Evolutionary conservation across 2,888 invertebrate species (phyloP), one percentile per base, ranked within the genome.

Genomic region (Drosophila robusta): DNA sequence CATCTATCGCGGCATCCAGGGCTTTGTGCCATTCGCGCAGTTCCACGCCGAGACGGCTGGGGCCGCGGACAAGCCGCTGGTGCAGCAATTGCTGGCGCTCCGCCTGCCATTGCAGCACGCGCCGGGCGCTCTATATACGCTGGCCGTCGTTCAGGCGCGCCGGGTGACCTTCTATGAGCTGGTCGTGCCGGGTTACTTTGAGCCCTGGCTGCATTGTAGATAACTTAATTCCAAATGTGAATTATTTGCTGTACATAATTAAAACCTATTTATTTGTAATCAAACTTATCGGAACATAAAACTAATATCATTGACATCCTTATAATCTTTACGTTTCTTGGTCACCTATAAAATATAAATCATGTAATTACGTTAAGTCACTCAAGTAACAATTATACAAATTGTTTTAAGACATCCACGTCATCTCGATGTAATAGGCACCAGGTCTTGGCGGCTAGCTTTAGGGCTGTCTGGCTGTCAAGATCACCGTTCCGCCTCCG

Each of bases 1-100:
- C 1, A 77, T 78, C 24, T 92, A 92, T 56, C 90, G 89, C 6
- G 93, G 93, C 4, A 80, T 91, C 4, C 87, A 91, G 68, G 93
- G 93, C 0, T 93, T 93, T 72, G 83, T 89, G 32, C 83, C 88
- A 0, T 89, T 91, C 47, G 64, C 89, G 0, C 72, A 77, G n/a
- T 87, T 92, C 16, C 55, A 68, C 2, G 64, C 64, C 0, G 44
- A 67, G 0, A 26, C 44, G 5, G 42, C 16, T 5, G 24, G 18
- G 6, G 9, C 18, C 5, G 44, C 24, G 3, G 29, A 32, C 5
- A 24, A 47, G 24, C 45, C 62, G 12, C 29, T 8, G 11, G 69
- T 91, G 3, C 29, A 68, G 26, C 78, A 87, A n/a, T 50, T 91
- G 62, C 70, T 82, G 1, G 64, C 74, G 0, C 1, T 90, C 0